phyloP scores from a whole-genome alignment of 2,113 vertebrate species.

The Pomatorhinus ruficollis region DNA sequence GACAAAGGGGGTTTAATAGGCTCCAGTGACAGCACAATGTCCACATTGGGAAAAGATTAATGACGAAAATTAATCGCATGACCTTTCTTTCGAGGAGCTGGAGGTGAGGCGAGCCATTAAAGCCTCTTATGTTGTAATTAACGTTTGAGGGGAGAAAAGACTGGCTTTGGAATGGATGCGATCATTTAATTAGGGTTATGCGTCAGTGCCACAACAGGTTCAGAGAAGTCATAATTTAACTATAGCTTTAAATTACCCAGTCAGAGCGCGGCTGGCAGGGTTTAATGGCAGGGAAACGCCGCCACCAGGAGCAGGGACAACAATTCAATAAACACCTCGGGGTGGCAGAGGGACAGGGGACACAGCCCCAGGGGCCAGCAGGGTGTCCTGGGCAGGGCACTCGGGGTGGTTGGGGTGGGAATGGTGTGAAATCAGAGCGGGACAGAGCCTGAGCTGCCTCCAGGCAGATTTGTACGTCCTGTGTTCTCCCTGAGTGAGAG shows the following conservation, averaged over 20 bases:
- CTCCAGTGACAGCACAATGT: constrained; percentile 86
- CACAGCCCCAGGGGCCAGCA: neutral
- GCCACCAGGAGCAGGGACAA: constrained; percentile 69
- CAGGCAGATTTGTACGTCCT: neutral
- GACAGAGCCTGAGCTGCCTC: neutral
- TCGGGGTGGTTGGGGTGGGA: neutral
- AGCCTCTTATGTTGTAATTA: constrained; percentile 97
- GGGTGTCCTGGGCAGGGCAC: neutral
- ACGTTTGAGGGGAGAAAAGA: constrained; percentile 87
- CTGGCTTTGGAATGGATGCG: constrained; percentile 88
- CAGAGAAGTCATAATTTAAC: constrained; percentile 93
- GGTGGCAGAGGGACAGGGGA: neutral
- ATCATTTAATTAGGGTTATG: constrained; percentile 95
- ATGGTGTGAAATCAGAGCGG: neutral
- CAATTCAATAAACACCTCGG: constrained; percentile 81
- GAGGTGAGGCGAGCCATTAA: constrained; percentile 95
- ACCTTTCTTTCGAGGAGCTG: constrained; percentile 93
- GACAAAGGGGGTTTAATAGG: constrained; percentile 70
- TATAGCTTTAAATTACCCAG: constrained; percentile 87
- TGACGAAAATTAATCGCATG: constrained; percentile 91
- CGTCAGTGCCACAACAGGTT: constrained; percentile 88
- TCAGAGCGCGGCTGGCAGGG: constrained; percentile 75
- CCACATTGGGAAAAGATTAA: constrained; percentile 93
- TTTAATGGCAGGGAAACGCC: constrained; percentile 74
- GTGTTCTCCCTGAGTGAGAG: accelerated